Evolutionary conservation across 2,888 invertebrate genomes (phyloP).

Genomic region (Dasysyrphus tricinctus): DNA sequence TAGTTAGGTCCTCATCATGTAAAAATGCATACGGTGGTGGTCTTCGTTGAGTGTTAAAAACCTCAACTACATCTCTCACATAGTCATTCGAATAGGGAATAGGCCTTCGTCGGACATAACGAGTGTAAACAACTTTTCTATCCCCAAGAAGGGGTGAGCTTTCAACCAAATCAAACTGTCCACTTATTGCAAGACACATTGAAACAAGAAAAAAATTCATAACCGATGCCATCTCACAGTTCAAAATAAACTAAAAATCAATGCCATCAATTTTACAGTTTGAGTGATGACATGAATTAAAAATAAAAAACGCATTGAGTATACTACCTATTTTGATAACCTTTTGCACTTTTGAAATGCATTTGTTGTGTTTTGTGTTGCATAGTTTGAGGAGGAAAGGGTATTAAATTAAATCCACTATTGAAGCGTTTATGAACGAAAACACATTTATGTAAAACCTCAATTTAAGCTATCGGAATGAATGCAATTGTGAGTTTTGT

Average conservation of each 20-base stretch:
- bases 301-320: neutral
- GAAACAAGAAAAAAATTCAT: neutral
- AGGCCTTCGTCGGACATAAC: slow-evolving; percentile 76
- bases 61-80: slow-evolving; percentile 77
- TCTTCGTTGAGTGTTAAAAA: slow-evolving; percentile 73
- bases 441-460: too few species aligned
- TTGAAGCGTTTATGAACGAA: too few species aligned
- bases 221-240: slow-evolving; percentile 33
- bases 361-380: slow-evolving; percentile 19
- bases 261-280: slow-evolving; percentile 12
- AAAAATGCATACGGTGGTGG: slow-evolving; percentile 64
- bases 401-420: too few species aligned
- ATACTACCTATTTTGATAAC: slow-evolving; percentile 49
- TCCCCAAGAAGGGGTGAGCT: neutral
- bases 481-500: too few species aligned
- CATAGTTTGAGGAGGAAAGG: slow-evolving; percentile 48
- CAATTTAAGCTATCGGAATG: too few species aligned
- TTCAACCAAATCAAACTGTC: slow-evolving; percentile 1
- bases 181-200: neutral
- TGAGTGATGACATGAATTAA: slow-evolving; percentile 18
- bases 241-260: slow-evolving; percentile 37
- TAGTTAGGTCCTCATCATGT: slow-evolving; percentile 77
- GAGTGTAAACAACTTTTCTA: slow-evolving; percentile 68
- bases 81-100: slow-evolving; percentile 67
- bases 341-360: slow-evolving; percentile 48